phyloP scores from a whole-genome alignment of 2,113 vertebrate species.

The Rhinopomastus cyanomelas region DNA sequence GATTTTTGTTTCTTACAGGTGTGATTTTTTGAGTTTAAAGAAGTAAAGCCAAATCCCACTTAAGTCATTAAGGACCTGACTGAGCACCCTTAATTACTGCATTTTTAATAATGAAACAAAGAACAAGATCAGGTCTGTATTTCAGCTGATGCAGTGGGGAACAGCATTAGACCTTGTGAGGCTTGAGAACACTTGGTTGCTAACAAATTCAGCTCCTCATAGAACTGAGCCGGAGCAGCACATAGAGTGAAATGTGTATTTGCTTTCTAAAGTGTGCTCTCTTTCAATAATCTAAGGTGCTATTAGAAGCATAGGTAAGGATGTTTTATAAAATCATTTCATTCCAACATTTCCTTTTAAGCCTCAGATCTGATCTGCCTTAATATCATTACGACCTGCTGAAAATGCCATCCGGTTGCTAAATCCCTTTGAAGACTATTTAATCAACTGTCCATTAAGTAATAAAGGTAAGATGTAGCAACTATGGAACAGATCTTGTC shows the following conservation, averaged over 20 bases:
- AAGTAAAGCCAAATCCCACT: background rate
- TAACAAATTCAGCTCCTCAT: background rate
- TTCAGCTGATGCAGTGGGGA: background rate
- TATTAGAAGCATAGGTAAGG: background rate
- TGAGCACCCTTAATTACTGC: background rate
- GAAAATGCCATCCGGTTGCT: constrained; percentile 4
- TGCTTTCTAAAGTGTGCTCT: background rate
- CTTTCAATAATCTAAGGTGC: constrained; percentile 9
- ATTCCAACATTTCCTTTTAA: constrained; percentile 6
- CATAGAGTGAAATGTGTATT: background rate
- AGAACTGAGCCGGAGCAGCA: background rate
- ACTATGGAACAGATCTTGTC: background rate
- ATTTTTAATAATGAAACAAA: background rate
- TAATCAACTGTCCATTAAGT: constrained; percentile 21
- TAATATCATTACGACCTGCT: background rate
- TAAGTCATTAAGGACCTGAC: background rate
- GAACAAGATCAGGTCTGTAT: background rate
- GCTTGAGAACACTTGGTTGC: background rate
- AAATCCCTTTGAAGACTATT: constrained; percentile 40
- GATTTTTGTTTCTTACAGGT: background rate
- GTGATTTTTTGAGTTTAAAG: background rate
- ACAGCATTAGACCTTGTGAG: background rate
- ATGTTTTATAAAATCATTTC: background rate
- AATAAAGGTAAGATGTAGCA: background rate
- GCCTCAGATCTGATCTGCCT: background rate